A percentile compares a stretch with the other conserved stretches of the same genome.
Conservation (phyloP, 2,113 vertebrate species). For the Mola mola region DNA sequence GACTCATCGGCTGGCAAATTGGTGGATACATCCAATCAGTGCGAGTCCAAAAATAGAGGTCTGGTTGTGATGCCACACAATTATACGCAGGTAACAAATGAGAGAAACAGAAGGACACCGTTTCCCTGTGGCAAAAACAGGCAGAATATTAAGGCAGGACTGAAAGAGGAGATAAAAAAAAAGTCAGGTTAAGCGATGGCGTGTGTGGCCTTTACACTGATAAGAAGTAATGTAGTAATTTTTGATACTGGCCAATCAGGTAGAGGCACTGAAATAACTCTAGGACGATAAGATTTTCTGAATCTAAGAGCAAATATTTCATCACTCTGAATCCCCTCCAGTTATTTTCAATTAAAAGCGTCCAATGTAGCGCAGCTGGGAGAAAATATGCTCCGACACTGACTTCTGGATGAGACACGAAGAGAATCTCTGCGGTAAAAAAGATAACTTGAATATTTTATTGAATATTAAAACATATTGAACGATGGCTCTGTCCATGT, state of each 20-base stretch:
- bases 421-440: constrained; percentile 40
- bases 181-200: constrained; percentile 33
- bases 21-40: constrained; percentile 5
- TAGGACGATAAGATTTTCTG: constrained; percentile 54
- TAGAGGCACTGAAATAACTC: constrained; percentile 60
- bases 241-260: constrained; percentile 56
- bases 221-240: constrained; percentile 56
- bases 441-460: constrained; percentile 43
- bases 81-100: constrained; percentile 31
- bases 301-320: constrained; percentile 63
- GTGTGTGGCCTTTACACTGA: constrained; percentile 59
- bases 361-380: constrained; percentile 33
- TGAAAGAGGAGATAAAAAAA: constrained; percentile 42
- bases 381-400: constrained; percentile 43
- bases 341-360: constrained; percentile 60
- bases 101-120: constrained; percentile 17
- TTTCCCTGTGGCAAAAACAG: constrained; percentile 38
- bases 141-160: constrained; percentile 40
- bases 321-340: constrained; percentile 48
- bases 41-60: constrained; percentile 5
- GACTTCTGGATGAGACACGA: constrained; percentile 40
- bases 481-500: constrained; percentile 17
- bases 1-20: constrained; percentile 12
- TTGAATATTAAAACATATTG: constrained; percentile 55
- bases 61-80: constrained; percentile 18